A percentile compares a stretch with the other conserved stretches of the same genome.
Evolutionary conservation across 2,888 invertebrate species (phyloP).

Genomic region (Strigamia transsilvanica): DNA sequence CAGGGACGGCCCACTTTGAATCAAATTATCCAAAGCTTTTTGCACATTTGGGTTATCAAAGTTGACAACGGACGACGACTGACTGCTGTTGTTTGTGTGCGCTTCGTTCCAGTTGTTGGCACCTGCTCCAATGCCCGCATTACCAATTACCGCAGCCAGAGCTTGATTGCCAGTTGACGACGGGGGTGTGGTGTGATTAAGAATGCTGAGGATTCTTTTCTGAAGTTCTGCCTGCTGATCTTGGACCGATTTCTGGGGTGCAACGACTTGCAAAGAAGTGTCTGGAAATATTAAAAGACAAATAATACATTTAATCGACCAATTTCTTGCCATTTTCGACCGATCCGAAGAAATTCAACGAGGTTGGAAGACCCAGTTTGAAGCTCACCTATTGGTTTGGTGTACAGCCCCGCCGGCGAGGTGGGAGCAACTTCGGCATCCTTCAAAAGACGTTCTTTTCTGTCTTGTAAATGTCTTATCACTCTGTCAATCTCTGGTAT

Average conservation of each 20-base stretch:
- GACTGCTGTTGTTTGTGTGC: conserved; percentile 55
- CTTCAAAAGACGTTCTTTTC: conserved; percentile 71
- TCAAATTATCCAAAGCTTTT: conserved; percentile 65
- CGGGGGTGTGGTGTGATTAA: conserved; percentile 69
- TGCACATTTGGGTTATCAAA: conserved; percentile 65
- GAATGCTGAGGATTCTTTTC: conserved; percentile 79
- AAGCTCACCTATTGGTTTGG: conserved; percentile 1
- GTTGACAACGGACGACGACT: conserved; percentile 60
- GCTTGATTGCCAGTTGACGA: background rate
- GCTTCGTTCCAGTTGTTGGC: conserved; percentile 55
- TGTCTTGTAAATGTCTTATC: conserved; percentile 75
- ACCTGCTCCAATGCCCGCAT: background rate
- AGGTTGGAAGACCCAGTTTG: background rate
- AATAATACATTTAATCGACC: no score
- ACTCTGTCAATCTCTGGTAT: conserved; percentile 81
- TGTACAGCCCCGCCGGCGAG: background rate
- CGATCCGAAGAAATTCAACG: background rate
- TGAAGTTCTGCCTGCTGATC: conserved; percentile 74
- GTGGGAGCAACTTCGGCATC: background rate
- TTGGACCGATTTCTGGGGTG: background rate
- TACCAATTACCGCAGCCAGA: background rate
- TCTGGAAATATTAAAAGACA: background rate
- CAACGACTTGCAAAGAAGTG: background rate
- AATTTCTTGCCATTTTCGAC: no score
- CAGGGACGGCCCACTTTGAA: conserved; percentile 64